Evolutionary conservation across 2,888 invertebrate genomes (phyloP), one percentile per base, ranked within the genome.

Genomic region (Pollenia amentaria): DNA sequence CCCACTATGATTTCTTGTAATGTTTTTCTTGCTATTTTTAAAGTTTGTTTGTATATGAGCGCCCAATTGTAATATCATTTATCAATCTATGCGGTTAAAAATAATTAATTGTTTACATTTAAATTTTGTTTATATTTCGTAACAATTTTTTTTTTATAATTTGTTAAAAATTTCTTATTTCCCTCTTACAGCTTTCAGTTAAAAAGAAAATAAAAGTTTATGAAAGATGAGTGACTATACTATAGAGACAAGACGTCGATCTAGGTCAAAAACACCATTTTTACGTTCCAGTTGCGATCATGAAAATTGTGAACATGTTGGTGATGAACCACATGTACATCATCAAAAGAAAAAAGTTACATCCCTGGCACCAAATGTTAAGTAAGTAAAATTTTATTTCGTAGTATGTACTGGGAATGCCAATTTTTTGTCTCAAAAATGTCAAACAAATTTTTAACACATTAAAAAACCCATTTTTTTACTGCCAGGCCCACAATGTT

Each of bases 231-330:
- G 90, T 87, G 92, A 91, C 44, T 91, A 91, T 87, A 90, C 90
- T 80, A 93, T 94, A 89, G 95, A 95, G 93, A 94, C 95, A 92
- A 94, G 96, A 93, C 95, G 95, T 92, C 95, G 96, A 94, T 96
- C 96, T 90, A 95, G 96, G 89, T 96, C 96, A 51, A 95, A 95
- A 91, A 96, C 96, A 90, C 96, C 96, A 88, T 95, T 95, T 91
- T 92, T 95, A 89, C 94, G 94, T 88, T 95, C 95, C 79, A 94
- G 93, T 89, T 94, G 95, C 90, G 95, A 95, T 91, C 94, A 93
- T 88, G 95, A 95, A 91, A 94, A 93, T 88, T 95, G 95, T 90
- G 91, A 93, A 38, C 94, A 94, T 87, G 92, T 92, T 62, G 95
- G 94, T 44, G 95, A 95, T 62, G 95, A 95, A 88, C 92, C 93